Evolutionary conservation across 1,140 invertebrate species (phyloP).

Genomic region (Ooceraea biroi): DNA sequence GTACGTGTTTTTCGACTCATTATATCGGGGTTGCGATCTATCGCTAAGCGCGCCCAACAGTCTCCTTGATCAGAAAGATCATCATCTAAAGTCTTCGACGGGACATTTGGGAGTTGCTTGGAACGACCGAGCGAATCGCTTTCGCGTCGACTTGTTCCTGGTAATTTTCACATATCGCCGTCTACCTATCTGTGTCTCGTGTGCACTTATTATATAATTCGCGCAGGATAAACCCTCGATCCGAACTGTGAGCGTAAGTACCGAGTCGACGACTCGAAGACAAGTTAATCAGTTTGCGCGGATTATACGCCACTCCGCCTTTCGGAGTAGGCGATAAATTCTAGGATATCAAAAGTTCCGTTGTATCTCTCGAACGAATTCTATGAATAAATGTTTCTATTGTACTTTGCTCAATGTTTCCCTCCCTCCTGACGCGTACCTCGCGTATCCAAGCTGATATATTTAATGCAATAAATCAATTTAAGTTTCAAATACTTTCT

Average conservation of each 20-base stretch:
- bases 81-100: conserved; percentile 69
- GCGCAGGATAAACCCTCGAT: conserved; percentile 54
- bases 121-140: not conserved
- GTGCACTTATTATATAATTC: conserved; percentile 80
- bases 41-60: conserved; percentile 41
- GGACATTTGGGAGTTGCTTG: conserved; percentile 47
- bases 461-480: not conserved
- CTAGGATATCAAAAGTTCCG: conserved; percentile 76
- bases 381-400: conserved; percentile 85
- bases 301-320: conserved; percentile 67
- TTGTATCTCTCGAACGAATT: conserved; percentile 79
- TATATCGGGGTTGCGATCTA: conserved; percentile 61
- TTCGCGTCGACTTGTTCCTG: conserved; percentile 46
- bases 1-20: conserved; percentile 69
- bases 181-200: conserved; percentile 82
- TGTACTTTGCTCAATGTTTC: conserved; percentile 65
- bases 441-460: not conserved
- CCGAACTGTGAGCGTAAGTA: conserved; percentile 2
- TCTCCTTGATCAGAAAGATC: conserved; percentile 63
- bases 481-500: not conserved
- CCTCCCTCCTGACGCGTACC: not conserved
- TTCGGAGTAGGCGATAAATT: conserved; percentile 68
- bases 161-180: conserved; percentile 65
- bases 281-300: conserved; percentile 66
- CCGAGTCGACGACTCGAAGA: conserved; percentile 12